phyloP scores from a whole-genome alignment of 2,113 vertebrate species.

The Otolemur garnettii region DNA sequence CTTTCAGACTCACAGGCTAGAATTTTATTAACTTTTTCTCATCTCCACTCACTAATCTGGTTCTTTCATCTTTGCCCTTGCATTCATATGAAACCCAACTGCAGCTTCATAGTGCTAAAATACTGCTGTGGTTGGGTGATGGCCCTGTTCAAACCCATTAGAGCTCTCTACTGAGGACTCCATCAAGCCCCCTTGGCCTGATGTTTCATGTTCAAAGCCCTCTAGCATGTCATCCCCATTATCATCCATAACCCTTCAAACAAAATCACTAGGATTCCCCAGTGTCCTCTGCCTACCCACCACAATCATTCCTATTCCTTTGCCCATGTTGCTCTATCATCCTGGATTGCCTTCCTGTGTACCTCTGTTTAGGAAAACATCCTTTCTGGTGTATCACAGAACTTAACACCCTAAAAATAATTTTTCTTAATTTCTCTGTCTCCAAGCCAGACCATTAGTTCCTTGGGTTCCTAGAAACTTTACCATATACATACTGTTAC shows the following conservation, averaged over 20 bases:
- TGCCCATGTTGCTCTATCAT: not conserved
- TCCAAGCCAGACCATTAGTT: not conserved
- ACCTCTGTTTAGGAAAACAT: not conserved
- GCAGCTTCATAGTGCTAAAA: not conserved
- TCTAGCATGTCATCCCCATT: not conserved
- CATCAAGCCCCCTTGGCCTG: not conserved
- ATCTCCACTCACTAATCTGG: not conserved
- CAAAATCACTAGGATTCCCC: not conserved
- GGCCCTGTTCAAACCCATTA: not conserved
- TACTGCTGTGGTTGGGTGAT: not conserved
- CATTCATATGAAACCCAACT: slow-evolving; percentile 27
- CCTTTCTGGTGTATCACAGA: not conserved
- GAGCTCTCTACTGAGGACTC: not conserved
- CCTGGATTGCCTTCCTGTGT: not conserved
- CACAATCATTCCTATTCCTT: not conserved
- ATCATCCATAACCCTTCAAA: not conserved
- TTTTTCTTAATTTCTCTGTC: not conserved
- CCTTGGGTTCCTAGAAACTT: not conserved
- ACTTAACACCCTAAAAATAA: not conserved
- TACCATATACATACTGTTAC: not conserved
- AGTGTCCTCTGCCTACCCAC: not conserved
- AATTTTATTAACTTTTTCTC: not conserved
- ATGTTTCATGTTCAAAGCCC: slow-evolving; percentile 2
- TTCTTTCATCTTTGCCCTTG: slow-evolving; percentile 10
- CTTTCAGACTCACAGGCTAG: not conserved